Evolutionary conservation across 1,140 invertebrate species (phyloP).

Genomic region (Trichomalopsis sarcophagae): DNA sequence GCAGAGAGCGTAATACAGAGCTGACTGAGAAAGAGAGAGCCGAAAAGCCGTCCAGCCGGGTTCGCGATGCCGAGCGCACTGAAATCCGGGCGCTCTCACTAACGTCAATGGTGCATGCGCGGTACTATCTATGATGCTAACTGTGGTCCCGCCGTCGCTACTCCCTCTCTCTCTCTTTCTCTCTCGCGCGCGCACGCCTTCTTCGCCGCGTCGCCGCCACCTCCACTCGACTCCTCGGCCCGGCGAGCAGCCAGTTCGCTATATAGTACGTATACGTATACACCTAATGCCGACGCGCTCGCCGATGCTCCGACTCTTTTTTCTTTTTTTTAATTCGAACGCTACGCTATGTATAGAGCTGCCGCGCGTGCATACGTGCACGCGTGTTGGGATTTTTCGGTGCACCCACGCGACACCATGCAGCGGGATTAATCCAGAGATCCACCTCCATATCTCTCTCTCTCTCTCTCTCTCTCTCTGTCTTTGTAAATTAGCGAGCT

Average conservation of each 20-base stretch:
- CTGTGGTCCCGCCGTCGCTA: conserved; percentile 44
- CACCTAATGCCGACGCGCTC: background rate
- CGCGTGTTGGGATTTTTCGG: no score
- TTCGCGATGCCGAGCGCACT: conserved; percentile 69
- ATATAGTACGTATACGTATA: background rate
- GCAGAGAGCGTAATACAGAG: background rate
- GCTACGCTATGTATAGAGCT: background rate
- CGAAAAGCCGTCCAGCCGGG: conserved; percentile 56
- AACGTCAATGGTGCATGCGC: conserved; percentile 67
- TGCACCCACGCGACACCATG: no score
- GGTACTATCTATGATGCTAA: conserved; percentile 57
- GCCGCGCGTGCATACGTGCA: no score
- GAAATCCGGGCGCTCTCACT: conserved; percentile 66
- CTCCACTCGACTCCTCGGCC: background rate
- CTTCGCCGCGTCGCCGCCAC: background rate
- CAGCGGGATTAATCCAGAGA: no score
- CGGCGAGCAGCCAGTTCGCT: background rate
- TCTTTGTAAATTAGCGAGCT: no score
- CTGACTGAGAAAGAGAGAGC: background rate
- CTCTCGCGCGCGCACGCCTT: conserved; percentile 1
- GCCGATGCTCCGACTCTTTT: background rate
- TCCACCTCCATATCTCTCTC: no score
- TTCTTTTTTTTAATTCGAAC: background rate
- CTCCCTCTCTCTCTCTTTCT: background rate
- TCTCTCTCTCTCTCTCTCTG: no score